Evolutionary conservation across 2,113 vertebrate species (phyloP), one percentile per base, ranked within the genome.

Genomic region (Xyrauchen texanus): DNA sequence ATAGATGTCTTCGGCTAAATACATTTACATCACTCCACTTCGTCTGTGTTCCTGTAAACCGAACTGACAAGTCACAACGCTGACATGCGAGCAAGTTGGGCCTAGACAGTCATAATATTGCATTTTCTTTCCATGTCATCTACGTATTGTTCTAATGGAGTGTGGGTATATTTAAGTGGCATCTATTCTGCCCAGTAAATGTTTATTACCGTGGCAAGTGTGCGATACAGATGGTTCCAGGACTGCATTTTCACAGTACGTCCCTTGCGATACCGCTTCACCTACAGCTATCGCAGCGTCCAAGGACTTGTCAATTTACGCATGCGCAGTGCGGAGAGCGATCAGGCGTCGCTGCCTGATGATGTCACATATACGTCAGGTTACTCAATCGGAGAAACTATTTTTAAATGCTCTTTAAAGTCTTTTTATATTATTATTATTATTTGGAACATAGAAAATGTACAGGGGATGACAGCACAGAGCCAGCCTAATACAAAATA

Each of bases 251-350:
- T 89, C 47, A 82, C 70, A 61, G 76, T 80, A 66, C 72, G 86
- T 76, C 83, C 78, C 64, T 21, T 83, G n/a, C 77, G 79, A 71
- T 77, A 63, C 21, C 86, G 78, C 21, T 88, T 84, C 5, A 90
- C 82, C 86, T 93, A 88, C 86, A 89, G 87, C 81, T 84, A 81
- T 85, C 86, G 34, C 4, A 81, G 45, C 57, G 86, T 55, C 93
- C 95, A 96, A 97, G 95, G 96, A 93, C 95, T 96, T 85, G 83
- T 21, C 7, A 3, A 34, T 87, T 42, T 89, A 88, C 93, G 93
- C 94, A 87, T 1, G 92, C 93, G 93, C 90, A 85, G 0, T 21
- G 57, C 13, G 5, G 8, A 42, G 0, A 6, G 16, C n/a, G 7
- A 13, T 4, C 1, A 82, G 51, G 42, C 3, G 87, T 91, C 87